Evolutionary conservation across 2,797 vertebrate species (phyloP), one percentile per base, ranked within the genome.

Genomic region (Bovichtus diacanthus): DNA sequence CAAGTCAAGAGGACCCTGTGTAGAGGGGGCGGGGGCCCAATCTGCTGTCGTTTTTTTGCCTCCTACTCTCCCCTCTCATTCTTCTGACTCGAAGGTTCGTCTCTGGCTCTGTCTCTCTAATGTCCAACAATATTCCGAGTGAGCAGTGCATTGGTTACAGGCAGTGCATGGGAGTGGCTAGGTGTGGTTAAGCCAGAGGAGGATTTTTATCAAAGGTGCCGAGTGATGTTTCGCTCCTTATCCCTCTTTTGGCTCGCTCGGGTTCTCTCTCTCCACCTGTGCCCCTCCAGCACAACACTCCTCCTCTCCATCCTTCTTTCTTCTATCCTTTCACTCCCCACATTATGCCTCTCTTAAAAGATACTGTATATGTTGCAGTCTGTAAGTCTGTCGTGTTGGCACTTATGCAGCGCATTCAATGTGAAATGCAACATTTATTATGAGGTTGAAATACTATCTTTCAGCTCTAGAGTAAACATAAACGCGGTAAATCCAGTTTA

Each of bases 1-100:
- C 80, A 84, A 85, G 85, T 86, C 87, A 77, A 81, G 78, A 86
- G 67, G 39, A 67, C 58, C 72, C 43, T 19, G 27, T 79, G 44
- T 34, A 43, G 41, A 55, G 50, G 51, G 69, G 27, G 36, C 12
- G 62, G 70, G 73, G 73, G 31, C 39, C n/a, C 44, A 74, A 43
- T 69, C 64, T 47, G 80, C 69, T 76, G 65, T 74, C 27, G 18
- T 81, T 86, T 46, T 31, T 86, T 46, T 31, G 21, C 66, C 31
- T 76, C 39, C 58, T 23, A 9, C 44, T 55, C 68, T 61, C 59
- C 5, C 27, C 31, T 25, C 56, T 62, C 23, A 23, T 56, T 74
- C 71, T 72, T 21, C 46, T 58, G 25, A 25, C 27, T 61, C 56
- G 8, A 71, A 39, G 36, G 34, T 73, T 67, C 4, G 70, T 75